Percentiles rank a stretch among this genome's conserved stretches.
phyloP scores from a whole-genome alignment of 2,797 vertebrate genomes.

The Odontamblyopus lacepedii region DNA sequence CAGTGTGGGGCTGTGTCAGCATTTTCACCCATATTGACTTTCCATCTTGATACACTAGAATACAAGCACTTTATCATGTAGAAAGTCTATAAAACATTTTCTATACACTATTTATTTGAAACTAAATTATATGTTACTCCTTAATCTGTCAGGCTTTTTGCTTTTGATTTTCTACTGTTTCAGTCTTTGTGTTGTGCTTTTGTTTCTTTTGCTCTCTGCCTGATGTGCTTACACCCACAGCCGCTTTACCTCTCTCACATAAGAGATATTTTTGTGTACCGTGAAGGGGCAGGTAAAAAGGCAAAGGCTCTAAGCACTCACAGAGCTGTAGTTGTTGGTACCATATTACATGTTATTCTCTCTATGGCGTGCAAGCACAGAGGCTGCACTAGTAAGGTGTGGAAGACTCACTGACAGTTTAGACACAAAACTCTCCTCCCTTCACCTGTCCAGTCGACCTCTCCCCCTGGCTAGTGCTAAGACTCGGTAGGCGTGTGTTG shows the following conservation, averaged over 20 bases:
- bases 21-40: slow-evolving; percentile 76
- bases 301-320: slow-evolving; percentile 52
- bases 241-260: slow-evolving; percentile 65
- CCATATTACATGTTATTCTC: slow-evolving; percentile 42
- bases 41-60: slow-evolving; percentile 81
- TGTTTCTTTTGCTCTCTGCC: slow-evolving; percentile 26
- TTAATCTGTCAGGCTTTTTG: slow-evolving; percentile 69
- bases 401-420: slow-evolving; percentile 63
- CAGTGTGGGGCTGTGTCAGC: slow-evolving; percentile 74
- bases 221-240: slow-evolving; percentile 50
- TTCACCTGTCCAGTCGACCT: slow-evolving; percentile 59
- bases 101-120: slow-evolving; percentile 77
- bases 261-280: slow-evolving; percentile 81
- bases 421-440: slow-evolving; percentile 64
- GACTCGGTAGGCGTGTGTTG: slow-evolving; percentile 89
- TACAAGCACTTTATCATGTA: slow-evolving; percentile 84
- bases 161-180: slow-evolving; percentile 57
- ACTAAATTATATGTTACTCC: slow-evolving; percentile 70
- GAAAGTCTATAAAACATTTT: slow-evolving; percentile 81
- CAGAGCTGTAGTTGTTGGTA: slow-evolving; percentile 34
- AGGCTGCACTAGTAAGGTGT: slow-evolving; percentile 66
- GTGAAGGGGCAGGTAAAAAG: slow-evolving; percentile 66
- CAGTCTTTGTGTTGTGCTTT: slow-evolving; percentile 33
- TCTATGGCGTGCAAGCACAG: slow-evolving; percentile 69
- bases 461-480: slow-evolving; percentile 78